Evolutionary conservation across 2,797 vertebrate genomes (phyloP).

Genomic region (Lutjanus campechanus): DNA sequence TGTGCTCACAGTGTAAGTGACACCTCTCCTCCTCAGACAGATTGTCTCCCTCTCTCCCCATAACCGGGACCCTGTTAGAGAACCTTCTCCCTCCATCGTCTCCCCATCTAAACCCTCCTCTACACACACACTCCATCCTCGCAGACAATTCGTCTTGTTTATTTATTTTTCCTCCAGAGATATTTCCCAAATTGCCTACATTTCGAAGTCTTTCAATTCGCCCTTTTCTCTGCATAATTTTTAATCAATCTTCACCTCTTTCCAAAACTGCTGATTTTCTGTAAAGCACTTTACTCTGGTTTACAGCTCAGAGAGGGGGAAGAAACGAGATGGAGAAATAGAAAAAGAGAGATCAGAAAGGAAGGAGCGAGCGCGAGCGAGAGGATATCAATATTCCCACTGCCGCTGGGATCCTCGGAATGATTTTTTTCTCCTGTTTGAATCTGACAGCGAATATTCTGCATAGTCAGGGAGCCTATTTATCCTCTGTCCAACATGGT

Average conservation of each 20-base stretch:
- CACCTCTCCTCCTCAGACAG: conserved; percentile 87
- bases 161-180: conserved; percentile 60
- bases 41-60: conserved; percentile 80
- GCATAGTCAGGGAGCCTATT: conserved; percentile 62
- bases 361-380: conserved; percentile 29
- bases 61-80: conserved; percentile 82
- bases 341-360: conserved; percentile 56
- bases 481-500: conserved; percentile 63
- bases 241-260: conserved; percentile 69
- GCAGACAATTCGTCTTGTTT: conserved; percentile 52
- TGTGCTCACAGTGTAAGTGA: conserved; percentile 85
- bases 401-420: conserved; percentile 61
- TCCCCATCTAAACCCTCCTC: conserved; percentile 21
- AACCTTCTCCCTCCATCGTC: conserved; percentile 53
- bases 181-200: conserved; percentile 58
- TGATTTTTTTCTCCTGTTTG: conserved; percentile 53
- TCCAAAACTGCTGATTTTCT: conserved; percentile 68
- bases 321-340: conserved; percentile 22
- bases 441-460: conserved; percentile 66
- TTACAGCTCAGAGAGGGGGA: conserved; percentile 46
- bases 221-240: conserved; percentile 68
- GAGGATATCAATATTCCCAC: conserved; percentile 74
- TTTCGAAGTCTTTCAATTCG: conserved; percentile 68
- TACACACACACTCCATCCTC: conserved; percentile 18
- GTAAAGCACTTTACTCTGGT: conserved; percentile 44